Conservation (phyloP, 2,888 invertebrate species). For the Meliscaeva auricollis region DNA sequence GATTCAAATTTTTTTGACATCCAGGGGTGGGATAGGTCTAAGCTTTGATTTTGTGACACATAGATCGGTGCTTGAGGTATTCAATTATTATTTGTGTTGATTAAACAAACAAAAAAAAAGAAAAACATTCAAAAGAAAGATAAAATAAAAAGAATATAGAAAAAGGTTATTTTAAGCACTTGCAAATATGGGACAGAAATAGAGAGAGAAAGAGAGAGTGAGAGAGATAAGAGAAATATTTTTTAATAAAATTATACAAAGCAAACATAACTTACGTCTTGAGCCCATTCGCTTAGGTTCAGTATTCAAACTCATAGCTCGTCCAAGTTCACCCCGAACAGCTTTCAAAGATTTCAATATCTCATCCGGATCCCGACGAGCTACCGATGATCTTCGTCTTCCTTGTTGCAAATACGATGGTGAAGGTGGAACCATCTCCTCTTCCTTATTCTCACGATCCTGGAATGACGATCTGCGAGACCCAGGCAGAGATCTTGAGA, state of each 20-base stretch:
- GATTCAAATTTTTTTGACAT: conserved; percentile 80
- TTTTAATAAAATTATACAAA: not conserved
- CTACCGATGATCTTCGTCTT: conserved; percentile 92
- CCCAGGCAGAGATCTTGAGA: conserved; percentile 93
- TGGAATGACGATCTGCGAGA: conserved; percentile 94
- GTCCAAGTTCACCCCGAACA: conserved; percentile 92
- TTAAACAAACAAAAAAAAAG: conserved; percentile 22
- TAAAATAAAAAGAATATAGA: conserved; percentile 63
- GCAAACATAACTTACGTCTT: conserved; percentile 87
- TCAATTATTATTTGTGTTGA: conserved; percentile 20
- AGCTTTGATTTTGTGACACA: conserved; percentile 84
- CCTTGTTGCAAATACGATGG: conserved; percentile 88
- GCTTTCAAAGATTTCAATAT: conserved; percentile 92
- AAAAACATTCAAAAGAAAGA: conserved; percentile 66
- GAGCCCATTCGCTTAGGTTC: conserved; percentile 86
- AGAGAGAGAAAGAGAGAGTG: conserved; percentile 53
- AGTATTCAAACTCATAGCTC: conserved; percentile 92
- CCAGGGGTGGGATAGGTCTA: conserved; percentile 83
- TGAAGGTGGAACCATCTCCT: conserved; percentile 84
- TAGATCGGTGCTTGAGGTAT: conserved; percentile 81
- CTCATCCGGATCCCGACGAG: conserved; percentile 93
- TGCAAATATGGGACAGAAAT: conserved; percentile 62
- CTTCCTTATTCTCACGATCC: conserved; percentile 87
- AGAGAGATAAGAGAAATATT: conserved; percentile 30
- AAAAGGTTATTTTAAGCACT: conserved; percentile 72